phyloP scores from a whole-genome alignment of 2,888 invertebrate species.

The Thysanoteuthis rhombus region DNA sequence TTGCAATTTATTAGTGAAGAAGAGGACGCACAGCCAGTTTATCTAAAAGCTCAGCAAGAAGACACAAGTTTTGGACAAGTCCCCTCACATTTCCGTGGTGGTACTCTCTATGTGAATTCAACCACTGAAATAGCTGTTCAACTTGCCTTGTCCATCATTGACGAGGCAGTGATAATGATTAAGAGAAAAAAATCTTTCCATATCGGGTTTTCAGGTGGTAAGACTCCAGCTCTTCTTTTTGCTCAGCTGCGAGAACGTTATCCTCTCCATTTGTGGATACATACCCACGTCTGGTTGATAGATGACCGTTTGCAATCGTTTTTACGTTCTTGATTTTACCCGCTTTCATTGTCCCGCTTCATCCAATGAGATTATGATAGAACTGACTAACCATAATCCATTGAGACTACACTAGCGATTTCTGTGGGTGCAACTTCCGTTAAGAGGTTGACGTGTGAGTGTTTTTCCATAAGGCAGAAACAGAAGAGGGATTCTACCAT shows the following conservation, averaged over 20 bases:
- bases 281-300: conserved; percentile 63
- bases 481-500: too few relatives aligned
- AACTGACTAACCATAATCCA: too few relatives aligned
- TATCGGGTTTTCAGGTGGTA: conserved; percentile 64
- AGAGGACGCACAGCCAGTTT: conserved; percentile 37
- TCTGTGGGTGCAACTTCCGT: too few relatives aligned
- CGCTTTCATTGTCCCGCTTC: too few relatives aligned
- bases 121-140: conserved; percentile 39
- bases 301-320: conserved; percentile 66
- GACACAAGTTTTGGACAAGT: background rate
- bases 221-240: conserved; percentile 51
- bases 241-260: conserved; percentile 45
- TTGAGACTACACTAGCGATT: too few relatives aligned
- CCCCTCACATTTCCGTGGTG: conserved; percentile 44
- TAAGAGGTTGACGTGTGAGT: too few relatives aligned
- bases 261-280: conserved; percentile 58
- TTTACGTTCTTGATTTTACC: too few relatives aligned
- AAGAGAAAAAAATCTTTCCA: conserved; percentile 52
- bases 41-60: conserved; percentile 30
- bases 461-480: too few relatives aligned
- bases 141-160: conserved; percentile 46
- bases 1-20: conserved; percentile 41
- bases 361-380: too few relatives aligned
- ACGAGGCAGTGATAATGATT: conserved; percentile 40
- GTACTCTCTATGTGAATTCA: conserved; percentile 43